Evolutionary conservation across 2,113 vertebrate genomes (phyloP).

Genomic region (Boleophthalmus pectinirostris): DNA sequence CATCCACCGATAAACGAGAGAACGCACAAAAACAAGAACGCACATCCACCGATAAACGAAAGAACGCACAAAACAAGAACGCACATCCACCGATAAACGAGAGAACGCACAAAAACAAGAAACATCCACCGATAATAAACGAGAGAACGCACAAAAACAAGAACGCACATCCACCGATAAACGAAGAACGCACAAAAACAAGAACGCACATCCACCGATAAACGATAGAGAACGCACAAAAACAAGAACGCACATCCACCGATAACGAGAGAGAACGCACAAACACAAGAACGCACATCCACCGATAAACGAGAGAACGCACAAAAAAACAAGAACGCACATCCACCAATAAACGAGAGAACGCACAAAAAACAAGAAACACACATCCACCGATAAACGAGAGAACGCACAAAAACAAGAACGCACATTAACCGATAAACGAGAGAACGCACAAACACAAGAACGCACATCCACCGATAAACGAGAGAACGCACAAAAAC

Average conservation of each 20-base stretch:
- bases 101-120: conserved; percentile 78
- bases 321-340: no score
- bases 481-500: no score
- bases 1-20: conserved; percentile 73
- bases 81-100: conserved; percentile 66
- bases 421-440: no score
- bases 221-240: no score
- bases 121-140: conserved; percentile 75
- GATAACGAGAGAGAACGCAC: conserved; percentile 73
- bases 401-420: no score
- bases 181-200: conserved; percentile 76
- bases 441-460: conserved; percentile 76
- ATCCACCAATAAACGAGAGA: conserved; percentile 74
- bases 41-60: conserved; percentile 75
- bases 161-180: no score
- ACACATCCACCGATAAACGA: conserved; percentile 76
- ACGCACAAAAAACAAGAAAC: conserved; percentile 78
- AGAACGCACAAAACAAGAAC: no score
- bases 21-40: conserved; percentile 79
- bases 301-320: conserved; percentile 45
- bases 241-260: no score
- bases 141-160: no score
- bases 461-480: conserved; percentile 78
- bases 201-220: conserved; percentile 78
- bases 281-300: conserved; percentile 81